Evolutionary conservation across 2,888 invertebrate species (phyloP), one percentile per base, ranked within the genome.

Genomic region (Chirona hameri): DNA sequence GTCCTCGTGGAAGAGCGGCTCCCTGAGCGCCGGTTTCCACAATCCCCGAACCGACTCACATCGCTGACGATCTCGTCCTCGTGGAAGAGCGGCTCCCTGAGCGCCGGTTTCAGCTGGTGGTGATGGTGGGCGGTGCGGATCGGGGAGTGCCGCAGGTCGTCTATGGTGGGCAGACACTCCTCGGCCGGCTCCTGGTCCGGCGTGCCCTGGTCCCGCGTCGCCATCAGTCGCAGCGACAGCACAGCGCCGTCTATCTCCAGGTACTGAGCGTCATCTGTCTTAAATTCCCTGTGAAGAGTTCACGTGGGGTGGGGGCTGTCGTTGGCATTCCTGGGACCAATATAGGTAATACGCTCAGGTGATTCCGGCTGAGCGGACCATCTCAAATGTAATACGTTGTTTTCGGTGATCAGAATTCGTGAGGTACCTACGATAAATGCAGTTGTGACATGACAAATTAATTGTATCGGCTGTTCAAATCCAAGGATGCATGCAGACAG

Each of bases 1-100:
- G 72, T n/a, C 31, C 29, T 72, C 29, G 72, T 72, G 72, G 72
- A 72, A 72, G 72, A 72, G 72, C 72, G 72, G 72, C 72, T 31
- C 27, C 3, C 72, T 31, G 27, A 29, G 29, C 3, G 72, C 27
- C 29, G n/a, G 72, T 31, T 29, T 31, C 15, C n/a, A n/a, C n/a
- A 39, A 39, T 39, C 39, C 39, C 39, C 4, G 39, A 39, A 7
- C 21, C n/a, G 21, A 72, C 72, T 72, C 31, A 72, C 72, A n/a
- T 72, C 72, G 18, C 72, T 72, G 31, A 31, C 31, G 29, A 72
- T 31, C 72, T 72, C 72, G 72, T n/a, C 31, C 29, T 72, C 29
- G 72, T 72, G 72, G 72, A 72, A 72, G 72, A 72, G 72, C 72
- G 72, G 72, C 72, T 31, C 27, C 3, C 72, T 31, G 27, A 29